Conservation (phyloP, 2,888 invertebrate genomes). For the Disparrhopalites patrizii region DNA sequence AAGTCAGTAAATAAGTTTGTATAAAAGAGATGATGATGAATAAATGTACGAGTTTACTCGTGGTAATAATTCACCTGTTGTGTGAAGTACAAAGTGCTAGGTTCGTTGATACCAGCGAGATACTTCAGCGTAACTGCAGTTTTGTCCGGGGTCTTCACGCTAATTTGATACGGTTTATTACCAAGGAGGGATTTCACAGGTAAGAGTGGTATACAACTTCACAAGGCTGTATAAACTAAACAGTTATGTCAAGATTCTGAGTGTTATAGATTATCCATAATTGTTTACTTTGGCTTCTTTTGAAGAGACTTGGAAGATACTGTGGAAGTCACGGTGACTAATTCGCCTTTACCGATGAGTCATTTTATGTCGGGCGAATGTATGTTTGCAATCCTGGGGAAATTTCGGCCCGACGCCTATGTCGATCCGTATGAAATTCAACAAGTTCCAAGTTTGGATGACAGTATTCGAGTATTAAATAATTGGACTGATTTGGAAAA, state of each 20-base stretch:
- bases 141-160: conserved; percentile 48
- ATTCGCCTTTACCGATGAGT: conserved; percentile 40
- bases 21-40: no score
- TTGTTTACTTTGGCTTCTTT: no score
- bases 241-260: no score
- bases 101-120: conserved; percentile 23
- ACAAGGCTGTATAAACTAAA: no score
- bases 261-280: no score
- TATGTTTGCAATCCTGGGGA: conserved; percentile 37
- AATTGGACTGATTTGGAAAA: conserved; percentile 48
- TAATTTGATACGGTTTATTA: conserved; percentile 51
- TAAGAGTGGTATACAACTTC: conserved; percentile 38
- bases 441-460: conserved; percentile 31
- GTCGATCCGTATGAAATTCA: conserved; percentile 47
- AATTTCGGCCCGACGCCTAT: conserved; percentile 38
- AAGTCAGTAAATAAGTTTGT: no score
- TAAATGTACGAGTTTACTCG: no score
- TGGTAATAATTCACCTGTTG: no score
- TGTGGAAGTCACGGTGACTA: conserved; percentile 52
- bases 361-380: conserved; percentile 43
- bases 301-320: conserved; percentile 54
- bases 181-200: conserved; percentile 56
- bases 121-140: conserved; percentile 35
- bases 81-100: no score
- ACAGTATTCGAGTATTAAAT: conserved; percentile 40